Evolutionary conservation across 2,113 vertebrate genomes (phyloP).

Genomic region (Beaufortia kweichowensis): DNA sequence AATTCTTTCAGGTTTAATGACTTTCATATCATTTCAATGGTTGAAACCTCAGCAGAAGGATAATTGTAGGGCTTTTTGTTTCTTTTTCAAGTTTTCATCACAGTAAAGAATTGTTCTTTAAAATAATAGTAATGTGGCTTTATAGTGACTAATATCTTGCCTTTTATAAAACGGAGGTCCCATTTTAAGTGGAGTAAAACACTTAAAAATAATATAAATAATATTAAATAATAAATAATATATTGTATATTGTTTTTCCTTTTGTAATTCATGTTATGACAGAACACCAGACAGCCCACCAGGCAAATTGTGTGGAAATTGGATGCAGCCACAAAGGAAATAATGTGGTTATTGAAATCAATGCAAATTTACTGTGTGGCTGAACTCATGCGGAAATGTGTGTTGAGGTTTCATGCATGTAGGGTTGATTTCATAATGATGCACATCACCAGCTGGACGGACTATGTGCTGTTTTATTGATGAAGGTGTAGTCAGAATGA

Average conservation of each 20-base stretch:
- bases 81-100: no score
- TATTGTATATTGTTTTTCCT: not conserved
- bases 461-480: not conserved
- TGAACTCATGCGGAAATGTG: conserved; percentile 28
- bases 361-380: conserved; percentile 44
- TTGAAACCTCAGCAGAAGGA: no score
- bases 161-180: not conserved
- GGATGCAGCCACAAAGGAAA: conserved; percentile 21
- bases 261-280: not conserved
- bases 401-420: not conserved
- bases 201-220: no score
- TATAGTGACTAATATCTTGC: not conserved
- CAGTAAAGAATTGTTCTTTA: no score
- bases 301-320: conserved; percentile 41
- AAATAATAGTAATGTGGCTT: no score
- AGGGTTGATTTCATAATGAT: not conserved
- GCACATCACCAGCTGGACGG: not conserved
- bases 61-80: no score
- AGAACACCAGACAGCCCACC: conserved; percentile 12
- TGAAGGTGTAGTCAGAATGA: not conserved
- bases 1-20: not conserved
- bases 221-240: no score
- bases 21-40: not conserved
- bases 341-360: conserved; percentile 48
- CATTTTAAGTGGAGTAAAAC: no score